Conservation (phyloP, 2,888 invertebrate genomes). For the Ceramica pisi region DNA sequence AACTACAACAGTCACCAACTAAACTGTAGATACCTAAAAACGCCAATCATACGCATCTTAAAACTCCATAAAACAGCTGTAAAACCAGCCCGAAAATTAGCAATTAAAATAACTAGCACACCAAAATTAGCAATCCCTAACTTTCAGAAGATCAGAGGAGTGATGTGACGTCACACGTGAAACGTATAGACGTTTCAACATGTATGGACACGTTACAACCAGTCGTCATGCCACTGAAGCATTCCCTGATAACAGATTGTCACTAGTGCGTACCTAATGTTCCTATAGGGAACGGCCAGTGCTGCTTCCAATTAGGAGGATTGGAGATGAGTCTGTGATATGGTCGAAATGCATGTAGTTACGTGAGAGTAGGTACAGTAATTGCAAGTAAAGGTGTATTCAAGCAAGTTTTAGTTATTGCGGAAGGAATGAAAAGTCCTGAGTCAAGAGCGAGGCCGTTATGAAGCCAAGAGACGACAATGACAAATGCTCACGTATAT, state of each 20-base stretch:
- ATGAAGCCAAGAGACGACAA: too few relatives aligned
- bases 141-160: conserved; percentile 25
- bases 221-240: conserved; percentile 6
- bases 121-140: neutral
- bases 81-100: too few relatives aligned
- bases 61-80: too few relatives aligned
- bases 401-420: neutral
- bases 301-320: neutral
- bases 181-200: neutral
- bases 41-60: too few relatives aligned
- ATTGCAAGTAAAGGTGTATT: neutral
- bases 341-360: neutral
- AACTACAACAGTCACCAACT: too few relatives aligned
- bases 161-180: conserved; percentile 31
- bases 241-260: conserved; percentile 2
- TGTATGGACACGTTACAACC: too few relatives aligned
- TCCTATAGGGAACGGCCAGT: neutral
- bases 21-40: too few relatives aligned
- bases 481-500: too few relatives aligned
- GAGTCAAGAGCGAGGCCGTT: too few relatives aligned
- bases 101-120: too few relatives aligned
- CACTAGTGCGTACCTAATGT: conserved; percentile 11
- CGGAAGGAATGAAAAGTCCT: too few relatives aligned
- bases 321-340: neutral
- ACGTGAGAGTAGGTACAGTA: neutral